Base-by-base conservation (phyloP, 2,113 vertebrate genomes). In the Zosterops hypoxanthus region DNA sequence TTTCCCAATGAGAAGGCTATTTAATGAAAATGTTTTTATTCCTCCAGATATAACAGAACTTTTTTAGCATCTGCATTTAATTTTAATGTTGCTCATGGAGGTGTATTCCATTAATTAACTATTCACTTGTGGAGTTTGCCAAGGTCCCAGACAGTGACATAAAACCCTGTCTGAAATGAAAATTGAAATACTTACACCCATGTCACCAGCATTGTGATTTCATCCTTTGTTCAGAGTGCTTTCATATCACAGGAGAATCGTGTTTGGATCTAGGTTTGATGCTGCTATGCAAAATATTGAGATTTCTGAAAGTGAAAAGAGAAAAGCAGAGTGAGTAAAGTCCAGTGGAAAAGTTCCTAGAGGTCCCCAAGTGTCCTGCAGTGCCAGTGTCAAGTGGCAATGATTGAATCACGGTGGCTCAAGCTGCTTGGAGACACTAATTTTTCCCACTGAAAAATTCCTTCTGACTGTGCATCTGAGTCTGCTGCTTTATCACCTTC, bases 31-130 rank as follows among this genome's bases (percentile, higher is more conserved):
- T 57, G 4, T 33, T 90, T 86, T 91, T 69, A 44, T 73, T 65
- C 33, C 83, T 28, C 31, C 28, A 56, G 57, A 6, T 61, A 41
- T 52, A 69, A 42, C 11, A 65, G 52, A 88, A 59, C 21, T 60
- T 82, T 79, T 82, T 79, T 31, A 66, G 31, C 80, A 82, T 72
- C 81, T 91, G 75, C 33, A 59, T 79, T 94, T 93, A 34, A 85
- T 96, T 94, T 88, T 41, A 63, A 2, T 80, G 47, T 61, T 70
- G 46, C 42, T 94, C 42, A 31, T 49, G 29, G 44, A 76, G 44
- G 31, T 53, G 10, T 86, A 56, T 69, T 71, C 46, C 41, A 61
- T 55, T 50, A 64, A 76, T 79, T 79, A 87, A 44, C 57, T 80
- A 42, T 53, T 76, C 57, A 44, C 3, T 2, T 65, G 8, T 65